Base-by-base conservation (phyloP, 2,797 vertebrate species). In the Sebastes itinus region DNA sequence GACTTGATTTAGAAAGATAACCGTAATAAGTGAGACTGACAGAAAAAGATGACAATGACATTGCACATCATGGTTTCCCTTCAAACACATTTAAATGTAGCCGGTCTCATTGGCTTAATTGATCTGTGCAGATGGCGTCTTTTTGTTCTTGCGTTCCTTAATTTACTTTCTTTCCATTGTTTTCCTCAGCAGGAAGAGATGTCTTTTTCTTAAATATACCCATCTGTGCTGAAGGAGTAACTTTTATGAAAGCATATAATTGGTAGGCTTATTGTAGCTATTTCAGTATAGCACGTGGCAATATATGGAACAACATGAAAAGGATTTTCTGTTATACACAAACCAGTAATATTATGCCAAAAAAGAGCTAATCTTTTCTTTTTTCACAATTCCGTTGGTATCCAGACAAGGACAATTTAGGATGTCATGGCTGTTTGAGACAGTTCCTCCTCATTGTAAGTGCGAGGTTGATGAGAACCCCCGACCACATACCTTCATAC, bases 1-100 rank as follows among this genome's bases (percentile, higher is more conserved):
- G 93, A 95, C 92, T 94, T 92, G 95, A 95, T 95, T 95, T 94
- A 81, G 85, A 91, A 88, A 88, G 94, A 95, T 96, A 93, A 94
- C 89, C 56, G 87, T 94, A 93, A 93, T 94, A 90, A 93, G 83
- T 87, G 89, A 92, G 89, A 93, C 92, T 89, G 92, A 92, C 91
- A 89, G 89, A 92, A 88, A 65, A 92, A 95, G 93, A 94, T 93
- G 90, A 92, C 87, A 90, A 87, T 91, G 90, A 89, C 90, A 91
- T 89, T 84, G 89, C 90, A 80, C 90, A 93, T 93, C 90, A 90
- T 90, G 89, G 85, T 81, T 92, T 93, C 88, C 81, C 92, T 90
- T 92, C 90, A 89, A 92, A 92, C 85, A 56, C 90, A 93, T 94
- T 91, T 91, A 93, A 93, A 91, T 81, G 10, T 61, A 90, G 85